Conservation (phyloP, 2,888 invertebrate species). For the Oscheius sp. region DNA sequence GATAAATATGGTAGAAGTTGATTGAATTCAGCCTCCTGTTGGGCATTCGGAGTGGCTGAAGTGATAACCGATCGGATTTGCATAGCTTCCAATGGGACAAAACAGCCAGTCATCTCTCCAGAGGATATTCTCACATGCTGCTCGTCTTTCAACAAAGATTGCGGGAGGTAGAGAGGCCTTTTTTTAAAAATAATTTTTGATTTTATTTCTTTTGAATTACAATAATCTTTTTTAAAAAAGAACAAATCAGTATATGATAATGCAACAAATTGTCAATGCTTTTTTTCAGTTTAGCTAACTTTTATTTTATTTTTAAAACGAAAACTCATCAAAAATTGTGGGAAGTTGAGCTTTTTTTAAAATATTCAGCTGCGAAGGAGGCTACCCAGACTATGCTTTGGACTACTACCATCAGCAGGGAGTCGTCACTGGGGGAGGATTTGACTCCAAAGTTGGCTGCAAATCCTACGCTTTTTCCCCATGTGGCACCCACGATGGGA, state of each 20-base stretch:
- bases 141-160: background rate
- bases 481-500: conserved; percentile 84
- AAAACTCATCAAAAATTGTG: no score
- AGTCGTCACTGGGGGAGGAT: conserved; percentile 84
- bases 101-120: conserved; percentile 70
- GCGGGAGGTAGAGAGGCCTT: background rate
- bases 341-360: background rate
- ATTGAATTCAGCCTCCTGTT: conserved; percentile 15
- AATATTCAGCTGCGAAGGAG: conserved; percentile 74
- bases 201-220: no score
- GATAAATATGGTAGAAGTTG: no score
- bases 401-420: conserved; percentile 83
- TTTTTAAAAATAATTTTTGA: background rate
- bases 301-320: no score
- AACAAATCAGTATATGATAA: no score
- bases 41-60: conserved; percentile 12
- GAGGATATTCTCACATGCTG: conserved; percentile 72
- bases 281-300: no score
- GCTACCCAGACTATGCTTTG: conserved; percentile 84
- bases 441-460: conserved; percentile 77
- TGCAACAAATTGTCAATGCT: no score
- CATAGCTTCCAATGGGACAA: conserved; percentile 55
- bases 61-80: conserved; percentile 9
- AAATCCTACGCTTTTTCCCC: conserved; percentile 84
- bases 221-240: no score